Evolutionary conservation across 2,888 invertebrate species (phyloP).

Genomic region (Epinotia nisella): DNA sequence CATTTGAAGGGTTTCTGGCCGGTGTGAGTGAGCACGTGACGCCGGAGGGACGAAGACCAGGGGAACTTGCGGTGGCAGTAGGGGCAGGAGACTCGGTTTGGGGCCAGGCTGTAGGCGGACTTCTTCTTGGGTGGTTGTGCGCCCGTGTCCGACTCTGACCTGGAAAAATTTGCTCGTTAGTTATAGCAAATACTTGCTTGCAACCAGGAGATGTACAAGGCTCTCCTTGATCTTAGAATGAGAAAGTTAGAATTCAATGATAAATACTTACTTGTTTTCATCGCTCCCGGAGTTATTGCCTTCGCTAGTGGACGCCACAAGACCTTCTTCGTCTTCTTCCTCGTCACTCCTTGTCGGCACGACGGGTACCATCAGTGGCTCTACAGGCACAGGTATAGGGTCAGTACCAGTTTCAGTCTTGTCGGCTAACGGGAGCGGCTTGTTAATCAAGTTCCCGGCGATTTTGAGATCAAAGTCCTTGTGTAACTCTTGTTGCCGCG

Average conservation of each 20-base stretch:
- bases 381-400: slow-evolving; percentile 81
- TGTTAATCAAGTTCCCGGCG: slow-evolving; percentile 84
- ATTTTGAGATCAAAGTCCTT: slow-evolving; percentile 84
- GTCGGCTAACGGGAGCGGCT: slow-evolving; percentile 68
- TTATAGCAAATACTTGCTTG: neutral
- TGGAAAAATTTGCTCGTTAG: slow-evolving; percentile 60
- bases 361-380: slow-evolving; percentile 91
- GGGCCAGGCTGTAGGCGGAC: slow-evolving; percentile 97
- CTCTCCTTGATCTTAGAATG: neutral
- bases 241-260: neutral
- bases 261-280: slow-evolving; percentile 87
- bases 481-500: slow-evolving; percentile 74
- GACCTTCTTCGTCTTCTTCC: slow-evolving; percentile 91
- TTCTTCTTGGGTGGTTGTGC: slow-evolving; percentile 90
- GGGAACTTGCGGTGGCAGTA: slow-evolving; percentile 98
- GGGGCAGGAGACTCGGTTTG: slow-evolving; percentile 96
- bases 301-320: slow-evolving; percentile 92
- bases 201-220: neutral
- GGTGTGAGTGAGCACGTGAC: slow-evolving; percentile 97
- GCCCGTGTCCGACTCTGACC: slow-evolving; percentile 87
- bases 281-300: slow-evolving; percentile 93
- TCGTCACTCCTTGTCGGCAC: slow-evolving; percentile 80
- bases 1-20: slow-evolving; percentile 99
- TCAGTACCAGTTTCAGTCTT: slow-evolving; percentile 78
- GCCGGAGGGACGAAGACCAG: slow-evolving; percentile 97